phyloP scores from a whole-genome alignment of 2,888 invertebrate species.

The Noctua comes region DNA sequence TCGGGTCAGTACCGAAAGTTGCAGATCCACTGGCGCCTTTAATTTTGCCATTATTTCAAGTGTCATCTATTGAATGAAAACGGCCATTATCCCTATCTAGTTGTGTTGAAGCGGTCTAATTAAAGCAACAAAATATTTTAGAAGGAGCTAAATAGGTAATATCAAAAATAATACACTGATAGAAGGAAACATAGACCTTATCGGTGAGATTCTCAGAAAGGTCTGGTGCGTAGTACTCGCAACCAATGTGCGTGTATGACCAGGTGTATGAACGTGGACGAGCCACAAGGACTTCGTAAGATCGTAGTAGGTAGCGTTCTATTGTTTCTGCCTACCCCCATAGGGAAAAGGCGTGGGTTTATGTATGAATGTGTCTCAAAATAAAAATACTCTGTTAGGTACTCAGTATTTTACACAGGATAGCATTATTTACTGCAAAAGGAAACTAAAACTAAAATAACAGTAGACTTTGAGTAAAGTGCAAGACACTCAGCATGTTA shows the following conservation, averaged over 20 bases:
- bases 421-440: neutral
- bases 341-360: neutral
- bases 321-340: neutral
- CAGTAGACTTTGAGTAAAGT: slow-evolving; percentile 12
- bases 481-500: slow-evolving; percentile 37
- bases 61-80: neutral
- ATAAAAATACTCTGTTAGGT: neutral
- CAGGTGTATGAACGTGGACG: neutral
- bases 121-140: neutral
- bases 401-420: neutral
- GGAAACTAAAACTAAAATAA: slow-evolving; percentile 17
- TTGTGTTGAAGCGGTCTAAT: too few species aligned
- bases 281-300: neutral
- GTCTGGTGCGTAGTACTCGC: neutral
- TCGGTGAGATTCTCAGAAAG: neutral
- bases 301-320: neutral
- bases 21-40: neutral
- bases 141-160: neutral
- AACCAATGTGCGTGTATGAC: neutral
- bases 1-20: neutral
- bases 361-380: neutral
- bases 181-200: neutral
- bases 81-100: neutral
- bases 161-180: neutral
- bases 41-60: neutral